phyloP scores from a whole-genome alignment of 1,140 invertebrate genomes.

The Tribolium castaneum region DNA sequence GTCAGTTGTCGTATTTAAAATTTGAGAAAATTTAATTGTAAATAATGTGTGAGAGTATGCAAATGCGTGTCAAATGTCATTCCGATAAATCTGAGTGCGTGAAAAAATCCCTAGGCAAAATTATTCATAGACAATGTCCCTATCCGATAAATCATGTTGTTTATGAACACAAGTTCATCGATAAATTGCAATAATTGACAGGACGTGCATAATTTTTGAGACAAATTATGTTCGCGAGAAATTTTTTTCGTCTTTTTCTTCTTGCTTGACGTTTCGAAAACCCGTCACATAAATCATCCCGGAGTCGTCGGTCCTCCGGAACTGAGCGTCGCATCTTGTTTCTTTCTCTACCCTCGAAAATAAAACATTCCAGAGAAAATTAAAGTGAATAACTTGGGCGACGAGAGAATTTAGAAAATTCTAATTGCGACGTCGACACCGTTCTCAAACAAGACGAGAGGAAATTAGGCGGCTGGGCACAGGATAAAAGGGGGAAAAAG shows the following conservation, averaged over 20 bases:
- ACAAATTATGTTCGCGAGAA: conserved; percentile 4
- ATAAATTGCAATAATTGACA: conserved; percentile 32
- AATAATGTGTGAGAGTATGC: not conserved
- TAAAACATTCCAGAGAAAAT: conserved; percentile 28
- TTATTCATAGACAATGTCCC: not conserved
- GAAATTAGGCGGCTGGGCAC: too few species aligned
- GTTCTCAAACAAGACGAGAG: not conserved
- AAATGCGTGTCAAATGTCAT: conserved; percentile 12
- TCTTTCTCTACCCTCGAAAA: not conserved
- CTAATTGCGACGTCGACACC: conserved; percentile 17
- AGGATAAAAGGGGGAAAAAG: too few species aligned
- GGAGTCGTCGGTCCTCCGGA: not conserved
- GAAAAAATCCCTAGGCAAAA: not conserved
- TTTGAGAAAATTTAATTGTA: too few species aligned
- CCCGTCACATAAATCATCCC: conserved; percentile 5
- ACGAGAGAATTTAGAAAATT: conserved; percentile 4
- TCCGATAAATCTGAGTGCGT: not conserved
- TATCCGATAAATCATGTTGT: conserved; percentile 16
- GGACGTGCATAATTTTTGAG: conserved; percentile 12
- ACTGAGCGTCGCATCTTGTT: not conserved
- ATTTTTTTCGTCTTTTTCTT: not conserved
- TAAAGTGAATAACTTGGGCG: conserved; percentile 3
- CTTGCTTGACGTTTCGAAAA: not conserved
- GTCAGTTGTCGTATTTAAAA: too few species aligned
- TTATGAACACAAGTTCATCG: conserved; percentile 18